Percentiles rank a stretch among this genome's conserved stretches.
Conservation (phyloP, 2,888 invertebrate genomes). For the Sympetrum striolatum region DNA sequence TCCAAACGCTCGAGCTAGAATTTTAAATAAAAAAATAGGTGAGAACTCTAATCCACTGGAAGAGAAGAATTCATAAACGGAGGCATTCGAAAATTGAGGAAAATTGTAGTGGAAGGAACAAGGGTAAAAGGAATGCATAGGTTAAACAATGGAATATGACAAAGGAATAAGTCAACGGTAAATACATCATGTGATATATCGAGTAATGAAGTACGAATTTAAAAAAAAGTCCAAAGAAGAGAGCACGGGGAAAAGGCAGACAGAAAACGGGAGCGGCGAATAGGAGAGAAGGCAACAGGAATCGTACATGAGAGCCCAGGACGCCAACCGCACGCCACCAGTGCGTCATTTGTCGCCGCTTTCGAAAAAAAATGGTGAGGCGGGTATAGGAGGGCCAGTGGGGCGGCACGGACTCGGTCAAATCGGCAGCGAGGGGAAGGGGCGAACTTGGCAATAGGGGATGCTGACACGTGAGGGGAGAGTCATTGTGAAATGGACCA, state of each 20-base stretch:
- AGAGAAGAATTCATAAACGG: no score
- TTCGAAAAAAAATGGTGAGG: neutral
- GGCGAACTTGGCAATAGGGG: neutral
- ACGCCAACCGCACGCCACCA: constrained; percentile 39
- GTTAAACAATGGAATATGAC: no score
- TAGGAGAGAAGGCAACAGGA: constrained; percentile 4
- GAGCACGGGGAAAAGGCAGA: neutral
- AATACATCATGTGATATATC: no score
- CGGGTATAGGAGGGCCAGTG: neutral
- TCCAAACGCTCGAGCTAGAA: no score
- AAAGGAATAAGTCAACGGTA: no score
- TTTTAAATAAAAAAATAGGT: no score
- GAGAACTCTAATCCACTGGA: no score
- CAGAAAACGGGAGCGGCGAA: neutral
- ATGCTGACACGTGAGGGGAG: neutral
- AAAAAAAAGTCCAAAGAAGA: neutral
- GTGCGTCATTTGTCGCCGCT: constrained; percentile 42
- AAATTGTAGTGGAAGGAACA: no score
- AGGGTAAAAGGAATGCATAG: no score
- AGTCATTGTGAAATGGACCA: neutral
- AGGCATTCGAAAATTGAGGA: no score
- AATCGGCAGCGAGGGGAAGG: neutral
- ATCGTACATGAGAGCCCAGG: constrained; percentile 11
- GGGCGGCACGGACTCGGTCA: neutral
- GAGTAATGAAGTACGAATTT: no score